These are phyloP conservation scores for Leucopsar rothschildi DNA, from an alignment of 2,113 vertebrate genomes.

Conservation along the genomic window DNA sequence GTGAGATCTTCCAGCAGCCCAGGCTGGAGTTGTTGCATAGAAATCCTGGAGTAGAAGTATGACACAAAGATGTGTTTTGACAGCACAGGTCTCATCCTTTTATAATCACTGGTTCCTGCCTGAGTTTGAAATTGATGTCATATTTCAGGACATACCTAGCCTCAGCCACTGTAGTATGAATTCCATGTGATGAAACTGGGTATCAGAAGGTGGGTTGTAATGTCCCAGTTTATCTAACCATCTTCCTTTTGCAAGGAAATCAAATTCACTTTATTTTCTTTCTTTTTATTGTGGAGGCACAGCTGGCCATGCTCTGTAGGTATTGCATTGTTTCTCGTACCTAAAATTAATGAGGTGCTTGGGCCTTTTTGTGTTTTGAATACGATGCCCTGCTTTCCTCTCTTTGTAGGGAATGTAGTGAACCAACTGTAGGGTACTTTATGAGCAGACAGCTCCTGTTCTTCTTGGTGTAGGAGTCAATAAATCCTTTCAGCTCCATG, in stretches of 20 bases:
- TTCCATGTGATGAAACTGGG: not conserved
- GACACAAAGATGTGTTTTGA: not conserved
- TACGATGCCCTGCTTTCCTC: not conserved
- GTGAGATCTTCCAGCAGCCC: not conserved
- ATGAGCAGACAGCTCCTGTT: slow-evolving; percentile 3
- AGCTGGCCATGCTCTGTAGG: not conserved
- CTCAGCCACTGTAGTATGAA: not conserved
- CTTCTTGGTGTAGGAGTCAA: not conserved
- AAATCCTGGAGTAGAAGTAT: not conserved
- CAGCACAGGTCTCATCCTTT: not conserved
- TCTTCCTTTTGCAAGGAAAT: not conserved
- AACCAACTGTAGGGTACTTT: not conserved
- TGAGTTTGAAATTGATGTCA: not conserved
- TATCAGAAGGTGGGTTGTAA: not conserved
- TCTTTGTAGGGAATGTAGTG: not conserved
- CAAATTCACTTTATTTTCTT: not conserved
- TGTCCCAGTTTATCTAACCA: not conserved
- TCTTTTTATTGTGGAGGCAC: not conserved
- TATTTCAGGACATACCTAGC: not conserved
- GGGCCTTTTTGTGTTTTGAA: not conserved
- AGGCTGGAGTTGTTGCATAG: not conserved
- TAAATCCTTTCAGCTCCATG: slow-evolving; percentile 24
- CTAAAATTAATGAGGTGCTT: slow-evolving; percentile 20
- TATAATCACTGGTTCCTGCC: not conserved
- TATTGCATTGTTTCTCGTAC: not conserved